A percentile compares a stretch with the other conserved stretches of the same genome.
These are phyloP conservation scores for Alectura lathami DNA, from an alignment of 2,113 vertebrate species.

Conservation along the genomic window DNA sequence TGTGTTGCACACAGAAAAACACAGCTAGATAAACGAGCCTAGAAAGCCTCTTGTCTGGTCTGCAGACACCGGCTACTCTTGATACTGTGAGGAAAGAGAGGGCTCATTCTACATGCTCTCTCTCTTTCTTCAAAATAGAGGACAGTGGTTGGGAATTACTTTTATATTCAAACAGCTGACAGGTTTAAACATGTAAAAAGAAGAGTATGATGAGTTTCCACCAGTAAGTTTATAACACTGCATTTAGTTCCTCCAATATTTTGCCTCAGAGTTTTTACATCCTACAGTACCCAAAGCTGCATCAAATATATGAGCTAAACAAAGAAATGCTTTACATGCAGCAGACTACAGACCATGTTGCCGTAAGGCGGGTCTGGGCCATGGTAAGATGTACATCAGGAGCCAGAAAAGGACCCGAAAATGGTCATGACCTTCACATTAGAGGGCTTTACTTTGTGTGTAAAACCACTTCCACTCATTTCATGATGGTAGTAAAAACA, in stretches of 20 bases:
- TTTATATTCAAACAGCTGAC: not conserved
- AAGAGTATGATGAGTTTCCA: not conserved
- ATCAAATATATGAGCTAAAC: not conserved
- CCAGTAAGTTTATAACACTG: not conserved
- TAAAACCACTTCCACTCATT: not conserved
- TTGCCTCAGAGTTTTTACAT: not conserved
- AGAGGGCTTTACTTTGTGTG: not conserved
- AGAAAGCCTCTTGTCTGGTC: not conserved
- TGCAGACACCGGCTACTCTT: not conserved
- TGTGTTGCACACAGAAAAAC: not conserved
- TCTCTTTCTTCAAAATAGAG: not conserved
- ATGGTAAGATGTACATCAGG: not conserved
- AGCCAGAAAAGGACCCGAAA: not conserved
- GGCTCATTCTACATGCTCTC: not conserved
- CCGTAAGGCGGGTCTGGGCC: not conserved
- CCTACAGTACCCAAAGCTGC: not conserved
- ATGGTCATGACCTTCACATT: fast-evolving
- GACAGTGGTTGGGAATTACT: not conserved
- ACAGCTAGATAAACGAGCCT: not conserved
- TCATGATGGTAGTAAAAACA: not conserved
- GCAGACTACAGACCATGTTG: not conserved
- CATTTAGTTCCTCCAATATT: not conserved
- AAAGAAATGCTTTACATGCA: not conserved
- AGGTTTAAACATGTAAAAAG: not conserved
- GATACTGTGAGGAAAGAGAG: not conserved